phyloP scores from a whole-genome alignment of 2,888 invertebrate species.

The Vesta saturnalis region DNA sequence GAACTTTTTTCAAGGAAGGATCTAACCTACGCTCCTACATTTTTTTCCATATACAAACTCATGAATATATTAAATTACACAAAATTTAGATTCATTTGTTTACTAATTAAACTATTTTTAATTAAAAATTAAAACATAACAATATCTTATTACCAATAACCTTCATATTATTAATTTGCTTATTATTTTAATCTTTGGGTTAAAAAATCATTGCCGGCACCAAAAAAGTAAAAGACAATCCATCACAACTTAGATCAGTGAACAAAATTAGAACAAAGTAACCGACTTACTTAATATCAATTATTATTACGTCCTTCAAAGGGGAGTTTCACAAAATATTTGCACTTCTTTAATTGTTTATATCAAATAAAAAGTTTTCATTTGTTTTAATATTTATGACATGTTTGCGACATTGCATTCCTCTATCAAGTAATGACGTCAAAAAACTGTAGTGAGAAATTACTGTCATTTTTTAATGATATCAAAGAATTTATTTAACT shows the following conservation, averaged over 20 bases:
- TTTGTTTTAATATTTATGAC: too few relatives aligned
- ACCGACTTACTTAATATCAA: conserved; percentile 1
- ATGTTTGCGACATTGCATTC: too few relatives aligned
- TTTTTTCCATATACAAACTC: too few relatives aligned
- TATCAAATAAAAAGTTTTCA: background rate
- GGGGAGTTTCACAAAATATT: background rate
- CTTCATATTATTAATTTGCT: background rate
- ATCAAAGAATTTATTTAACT: too few relatives aligned
- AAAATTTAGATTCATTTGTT: too few relatives aligned
- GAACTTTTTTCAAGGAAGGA: too few relatives aligned
- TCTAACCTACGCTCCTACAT: too few relatives aligned
- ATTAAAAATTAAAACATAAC: background rate
- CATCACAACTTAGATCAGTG: background rate
- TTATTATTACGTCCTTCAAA: background rate
- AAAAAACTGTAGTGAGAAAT: too few relatives aligned
- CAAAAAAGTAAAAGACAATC: background rate
- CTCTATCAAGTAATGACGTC: background rate
- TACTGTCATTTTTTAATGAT: too few relatives aligned
- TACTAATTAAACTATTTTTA: background rate
- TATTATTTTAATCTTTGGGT: background rate
- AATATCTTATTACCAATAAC: conserved; percentile 1
- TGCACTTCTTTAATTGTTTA: background rate
- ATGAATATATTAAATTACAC: too few relatives aligned
- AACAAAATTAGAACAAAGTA: conserved; percentile 1
- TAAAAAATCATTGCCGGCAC: too few relatives aligned